Conservation (phyloP, 2,113 vertebrate genomes). For the Sceloporus undulatus region DNA sequence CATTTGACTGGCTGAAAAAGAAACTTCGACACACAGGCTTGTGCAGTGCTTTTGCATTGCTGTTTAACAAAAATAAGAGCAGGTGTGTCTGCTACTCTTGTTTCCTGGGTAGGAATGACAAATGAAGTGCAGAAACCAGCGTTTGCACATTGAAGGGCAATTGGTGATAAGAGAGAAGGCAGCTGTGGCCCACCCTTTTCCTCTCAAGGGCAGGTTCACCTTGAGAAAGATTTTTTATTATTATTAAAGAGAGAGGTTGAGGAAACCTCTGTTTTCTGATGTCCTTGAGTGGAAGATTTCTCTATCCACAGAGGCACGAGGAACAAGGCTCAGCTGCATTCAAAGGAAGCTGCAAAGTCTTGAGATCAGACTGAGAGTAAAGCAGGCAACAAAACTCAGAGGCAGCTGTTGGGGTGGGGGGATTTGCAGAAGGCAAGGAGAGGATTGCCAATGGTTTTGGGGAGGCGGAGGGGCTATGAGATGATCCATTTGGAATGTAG, state of each 20-base stretch:
- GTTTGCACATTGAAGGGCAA: constrained; percentile 56
- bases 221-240: neutral
- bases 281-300: constrained; percentile 53
- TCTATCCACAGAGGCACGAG: constrained; percentile 69
- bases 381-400: constrained; percentile 46
- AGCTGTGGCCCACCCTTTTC: constrained; percentile 20
- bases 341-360: constrained; percentile 43
- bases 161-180: constrained; percentile 43
- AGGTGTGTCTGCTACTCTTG: constrained; percentile 29
- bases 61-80: neutral
- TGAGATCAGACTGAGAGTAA: constrained; percentile 32
- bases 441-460: constrained; percentile 51
- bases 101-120: constrained; percentile 39
- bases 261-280: neutral
- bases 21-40: constrained; percentile 11
- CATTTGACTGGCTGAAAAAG: rapidly evolving
- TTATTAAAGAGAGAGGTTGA: constrained; percentile 11
- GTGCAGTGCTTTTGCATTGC: constrained; percentile 64
- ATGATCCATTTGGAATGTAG: constrained; percentile 69
- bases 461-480: constrained; percentile 3
- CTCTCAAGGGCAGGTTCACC: constrained; percentile 32
- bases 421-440: constrained; percentile 74
- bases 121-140: constrained; percentile 54
- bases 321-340: constrained; percentile 60
- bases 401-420: constrained; percentile 72